Evolutionary conservation across 2,113 vertebrate genomes (phyloP).

Genomic region (Tychaedon coryphoeus): DNA sequence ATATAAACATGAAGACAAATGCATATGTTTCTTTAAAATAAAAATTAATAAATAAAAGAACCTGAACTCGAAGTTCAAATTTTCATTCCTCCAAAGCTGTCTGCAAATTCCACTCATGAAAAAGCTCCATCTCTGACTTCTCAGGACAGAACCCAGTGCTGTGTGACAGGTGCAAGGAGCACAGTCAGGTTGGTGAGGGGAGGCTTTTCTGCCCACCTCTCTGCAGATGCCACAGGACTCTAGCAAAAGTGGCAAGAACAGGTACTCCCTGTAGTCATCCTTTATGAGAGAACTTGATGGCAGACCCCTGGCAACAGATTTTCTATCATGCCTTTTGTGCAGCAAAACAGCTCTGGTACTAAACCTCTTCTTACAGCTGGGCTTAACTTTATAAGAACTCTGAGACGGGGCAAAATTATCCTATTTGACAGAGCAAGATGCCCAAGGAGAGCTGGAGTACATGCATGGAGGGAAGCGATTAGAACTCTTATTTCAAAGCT

Average conservation of each 20-base stretch:
- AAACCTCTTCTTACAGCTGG: background rate
- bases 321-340: background rate
- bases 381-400: background rate
- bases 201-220: background rate
- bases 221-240: background rate
- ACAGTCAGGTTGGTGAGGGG: background rate
- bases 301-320: background rate
- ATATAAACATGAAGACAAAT: background rate
- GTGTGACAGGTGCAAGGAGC: rapidly evolving
- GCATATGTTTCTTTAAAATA: background rate
- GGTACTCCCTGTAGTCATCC: background rate
- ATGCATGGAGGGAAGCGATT: background rate
- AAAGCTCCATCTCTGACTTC: background rate
- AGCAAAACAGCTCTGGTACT: background rate
- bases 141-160: background rate
- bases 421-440: background rate
- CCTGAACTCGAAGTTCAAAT: background rate
- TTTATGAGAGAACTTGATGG: background rate
- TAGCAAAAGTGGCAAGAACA: background rate
- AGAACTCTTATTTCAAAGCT: background rate
- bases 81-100: background rate
- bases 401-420: background rate
- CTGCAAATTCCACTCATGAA: background rate
- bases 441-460: background rate
- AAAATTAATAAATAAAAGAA: background rate